Percentiles rank a stretch among this genome's conserved stretches.
Conservation (phyloP, 1,140 invertebrate genomes). For the Dryas iulia region DNA sequence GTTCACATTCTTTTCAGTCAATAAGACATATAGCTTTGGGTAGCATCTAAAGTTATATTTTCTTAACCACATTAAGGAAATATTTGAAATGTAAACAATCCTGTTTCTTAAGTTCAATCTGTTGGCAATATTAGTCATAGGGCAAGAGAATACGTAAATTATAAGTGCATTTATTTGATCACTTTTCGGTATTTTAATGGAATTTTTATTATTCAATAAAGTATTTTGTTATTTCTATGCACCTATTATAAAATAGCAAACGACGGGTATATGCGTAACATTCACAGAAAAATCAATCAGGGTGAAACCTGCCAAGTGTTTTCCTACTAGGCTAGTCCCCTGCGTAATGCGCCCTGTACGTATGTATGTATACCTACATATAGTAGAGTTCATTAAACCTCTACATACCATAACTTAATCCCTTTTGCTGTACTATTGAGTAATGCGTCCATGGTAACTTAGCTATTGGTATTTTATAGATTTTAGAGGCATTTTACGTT, state of each 20-base stretch:
- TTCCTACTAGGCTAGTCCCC: neutral
- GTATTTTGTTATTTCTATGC: neutral
- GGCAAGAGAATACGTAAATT: too few relatives aligned
- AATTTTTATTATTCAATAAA: neutral
- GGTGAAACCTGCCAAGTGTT: neutral
- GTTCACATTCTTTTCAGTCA: too few relatives aligned
- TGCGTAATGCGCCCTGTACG: neutral
- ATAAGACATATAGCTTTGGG: too few relatives aligned
- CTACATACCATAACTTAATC: neutral
- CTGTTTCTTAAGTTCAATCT: too few relatives aligned
- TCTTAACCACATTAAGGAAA: too few relatives aligned
- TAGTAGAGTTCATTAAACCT: neutral
- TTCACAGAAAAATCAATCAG: neutral
- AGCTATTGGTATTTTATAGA: conserved; percentile 38
- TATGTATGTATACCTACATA: neutral
- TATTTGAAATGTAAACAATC: too few relatives aligned
- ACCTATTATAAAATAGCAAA: neutral
- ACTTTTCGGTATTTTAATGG: too few relatives aligned
- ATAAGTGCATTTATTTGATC: too few relatives aligned
- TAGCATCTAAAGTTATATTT: too few relatives aligned
- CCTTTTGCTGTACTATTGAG: neutral
- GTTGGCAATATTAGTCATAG: too few relatives aligned
- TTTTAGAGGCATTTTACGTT: conserved; percentile 43
- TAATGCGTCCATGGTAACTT: conserved; percentile 22
- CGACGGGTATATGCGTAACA: neutral